These are phyloP conservation scores for Eunapius fragilis DNA, from an alignment of 37 sponge, comb jelly and placozoan species.

Conservation along the genomic window DNA sequence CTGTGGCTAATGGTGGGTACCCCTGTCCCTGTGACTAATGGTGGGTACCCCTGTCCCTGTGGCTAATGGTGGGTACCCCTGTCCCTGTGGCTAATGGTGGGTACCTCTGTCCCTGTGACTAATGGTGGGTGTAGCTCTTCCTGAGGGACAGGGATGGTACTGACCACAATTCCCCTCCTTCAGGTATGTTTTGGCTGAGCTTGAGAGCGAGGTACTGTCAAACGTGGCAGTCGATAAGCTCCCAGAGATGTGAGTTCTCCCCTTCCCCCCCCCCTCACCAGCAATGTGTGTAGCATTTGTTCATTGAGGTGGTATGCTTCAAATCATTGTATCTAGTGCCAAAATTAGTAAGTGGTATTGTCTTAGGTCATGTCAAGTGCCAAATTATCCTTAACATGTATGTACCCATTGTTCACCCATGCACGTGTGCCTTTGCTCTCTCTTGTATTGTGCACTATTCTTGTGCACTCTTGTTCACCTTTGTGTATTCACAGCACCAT, in stretches of 20 bases:
- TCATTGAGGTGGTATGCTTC: too few relatives aligned
- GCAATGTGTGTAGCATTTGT: too few relatives aligned
- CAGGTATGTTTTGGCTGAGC: conserved; percentile 79
- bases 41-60: neutral
- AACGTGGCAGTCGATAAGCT: conserved; percentile 65
- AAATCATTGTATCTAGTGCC: too few relatives aligned
- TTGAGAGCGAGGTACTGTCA: conserved; percentile 60
- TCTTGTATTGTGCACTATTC: neutral
- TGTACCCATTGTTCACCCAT: too few relatives aligned
- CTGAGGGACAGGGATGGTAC: too few relatives aligned
- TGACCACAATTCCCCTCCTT: neutral
- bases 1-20: neutral
- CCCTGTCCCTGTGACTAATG: neutral
- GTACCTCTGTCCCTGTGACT: neutral
- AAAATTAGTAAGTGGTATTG: too few relatives aligned
- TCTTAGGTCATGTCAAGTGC: too few relatives aligned
- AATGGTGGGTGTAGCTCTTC: too few relatives aligned
- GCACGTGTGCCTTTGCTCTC: too few relatives aligned
- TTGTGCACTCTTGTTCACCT: neutral
- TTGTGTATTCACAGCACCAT: conserved; percentile 30
- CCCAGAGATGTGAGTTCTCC: conserved; percentile 57
- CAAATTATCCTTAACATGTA: too few relatives aligned
- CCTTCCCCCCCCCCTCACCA: too few relatives aligned
- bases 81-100: too few relatives aligned
- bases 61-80: neutral